Evolutionary conservation across 2,113 vertebrate species (phyloP).

Genomic region (Oryzias woworae): DNA sequence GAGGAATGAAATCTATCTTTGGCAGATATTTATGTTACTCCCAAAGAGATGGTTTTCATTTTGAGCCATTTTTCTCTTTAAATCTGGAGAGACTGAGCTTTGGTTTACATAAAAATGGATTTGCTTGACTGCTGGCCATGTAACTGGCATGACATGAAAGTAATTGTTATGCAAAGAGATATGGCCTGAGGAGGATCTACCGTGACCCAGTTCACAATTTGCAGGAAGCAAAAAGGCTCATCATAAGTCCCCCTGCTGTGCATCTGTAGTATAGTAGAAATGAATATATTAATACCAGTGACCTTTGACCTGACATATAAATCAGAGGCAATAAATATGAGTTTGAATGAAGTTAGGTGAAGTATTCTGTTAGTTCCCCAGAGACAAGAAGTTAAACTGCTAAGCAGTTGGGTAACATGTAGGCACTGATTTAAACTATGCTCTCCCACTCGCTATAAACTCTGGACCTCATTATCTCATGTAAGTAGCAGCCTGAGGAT

Average conservation of each 20-base stretch:
- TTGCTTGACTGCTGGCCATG: slow-evolving; percentile 28
- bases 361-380: slow-evolving; percentile 58
- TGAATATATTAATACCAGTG: slow-evolving; percentile 68
- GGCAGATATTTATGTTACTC: too few species aligned
- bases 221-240: slow-evolving; percentile 52
- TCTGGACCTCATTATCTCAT: slow-evolving; percentile 67
- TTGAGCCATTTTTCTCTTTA: not conserved
- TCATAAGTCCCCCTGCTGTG: slow-evolving; percentile 23
- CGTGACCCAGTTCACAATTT: slow-evolving; percentile 67
- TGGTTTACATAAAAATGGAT: slow-evolving; percentile 47
- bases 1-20: too few species aligned
- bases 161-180: slow-evolving; percentile 55
- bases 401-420: slow-evolving; percentile 55
- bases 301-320: slow-evolving; percentile 68
- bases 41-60: slow-evolving; percentile 8
- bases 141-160: slow-evolving; percentile 59
- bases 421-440: slow-evolving; percentile 58
- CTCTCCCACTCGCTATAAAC: slow-evolving; percentile 61
- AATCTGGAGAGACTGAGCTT: slow-evolving; percentile 4
- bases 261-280: slow-evolving; percentile 51
- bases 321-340: slow-evolving; percentile 68
- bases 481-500: slow-evolving; percentile 56
- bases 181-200: slow-evolving; percentile 43
- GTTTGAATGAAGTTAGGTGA: slow-evolving; percentile 46
- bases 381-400: slow-evolving; percentile 55